Evolutionary conservation across 2,888 invertebrate species (phyloP).

Genomic region (Drosophila incognita): DNA sequence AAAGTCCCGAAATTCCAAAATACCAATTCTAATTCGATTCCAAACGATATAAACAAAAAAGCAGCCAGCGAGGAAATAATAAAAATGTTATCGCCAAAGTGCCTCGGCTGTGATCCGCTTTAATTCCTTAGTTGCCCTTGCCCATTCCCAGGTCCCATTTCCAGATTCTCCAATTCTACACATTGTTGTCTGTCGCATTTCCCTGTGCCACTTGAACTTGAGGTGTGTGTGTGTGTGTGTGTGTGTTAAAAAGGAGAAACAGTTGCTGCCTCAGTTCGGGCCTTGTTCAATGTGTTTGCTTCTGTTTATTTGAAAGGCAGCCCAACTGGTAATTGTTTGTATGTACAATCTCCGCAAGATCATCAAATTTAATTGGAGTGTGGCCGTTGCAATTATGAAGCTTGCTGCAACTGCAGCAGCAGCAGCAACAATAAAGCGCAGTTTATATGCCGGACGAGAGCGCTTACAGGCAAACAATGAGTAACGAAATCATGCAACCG

Average conservation of each 20-base stretch:
- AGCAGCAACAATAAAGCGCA: slow-evolving; percentile 68
- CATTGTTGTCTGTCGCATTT: slow-evolving; percentile 64
- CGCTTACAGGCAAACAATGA: slow-evolving; percentile 34
- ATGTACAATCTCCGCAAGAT: slow-evolving; percentile 76
- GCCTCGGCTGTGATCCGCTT: slow-evolving; percentile 14
- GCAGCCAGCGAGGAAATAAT: slow-evolving; percentile 57
- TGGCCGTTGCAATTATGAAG: slow-evolving; percentile 77
- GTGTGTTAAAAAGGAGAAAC: slow-evolving; percentile 4
- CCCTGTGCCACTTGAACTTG: slow-evolving; percentile 77
- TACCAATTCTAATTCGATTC: slow-evolving; percentile 9
- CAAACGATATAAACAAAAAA: slow-evolving; percentile 35
- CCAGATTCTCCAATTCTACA: slow-evolving; percentile 6
- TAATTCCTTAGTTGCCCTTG: slow-evolving; percentile 1
- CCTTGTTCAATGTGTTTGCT: slow-evolving; percentile 28
- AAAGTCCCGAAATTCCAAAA: slow-evolving; percentile 20
- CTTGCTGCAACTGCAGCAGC: slow-evolving; percentile 43
- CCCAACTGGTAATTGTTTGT: slow-evolving; percentile 21
- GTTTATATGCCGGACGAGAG: slow-evolving; percentile 59
- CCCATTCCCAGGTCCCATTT: neutral
- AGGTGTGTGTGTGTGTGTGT: slow-evolving; percentile 13
- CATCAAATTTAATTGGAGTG: slow-evolving; percentile 80
- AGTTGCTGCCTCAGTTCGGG: slow-evolving; percentile 10
- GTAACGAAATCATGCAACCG: slow-evolving; percentile 53
- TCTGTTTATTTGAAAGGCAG: slow-evolving; percentile 72
- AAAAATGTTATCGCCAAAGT: slow-evolving; percentile 75